A percentile compares a stretch with the other conserved stretches of the same genome.
These are phyloP conservation scores for Chinchilla lanigera DNA, from an alignment of 2,113 vertebrate genomes.

Conservation along the genomic window DNA sequence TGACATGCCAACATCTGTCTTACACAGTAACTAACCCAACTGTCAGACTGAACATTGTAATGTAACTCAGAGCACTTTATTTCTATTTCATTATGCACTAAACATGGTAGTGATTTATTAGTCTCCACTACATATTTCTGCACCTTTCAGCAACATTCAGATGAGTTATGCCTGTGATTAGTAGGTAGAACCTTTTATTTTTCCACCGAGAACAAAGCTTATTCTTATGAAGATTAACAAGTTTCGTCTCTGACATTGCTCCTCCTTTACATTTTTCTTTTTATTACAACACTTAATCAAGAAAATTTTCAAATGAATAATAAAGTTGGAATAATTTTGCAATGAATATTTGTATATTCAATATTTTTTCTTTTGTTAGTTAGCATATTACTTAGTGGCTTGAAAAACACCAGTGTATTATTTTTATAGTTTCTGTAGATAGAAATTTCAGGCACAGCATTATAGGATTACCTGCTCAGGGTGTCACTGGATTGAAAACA, in stretches of 20 bases:
- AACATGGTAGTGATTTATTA: slow-evolving; percentile 80
- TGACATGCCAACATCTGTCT: slow-evolving; percentile 71
- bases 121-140: slow-evolving; percentile 66
- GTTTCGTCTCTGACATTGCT: background rate
- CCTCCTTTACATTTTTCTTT: background rate
- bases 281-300: slow-evolving; percentile 25
- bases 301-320: background rate
- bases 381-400: background rate
- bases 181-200: slow-evolving; percentile 69
- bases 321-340: slow-evolving; percentile 2
- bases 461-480: background rate
- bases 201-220: slow-evolving; percentile 47
- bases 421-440: background rate
- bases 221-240: slow-evolving; percentile 63
- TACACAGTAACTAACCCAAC: slow-evolving; percentile 71
- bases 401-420: background rate
- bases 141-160: slow-evolving; percentile 72
- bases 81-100: slow-evolving; percentile 61
- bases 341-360: background rate
- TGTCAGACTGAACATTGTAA: slow-evolving; percentile 70
- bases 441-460: background rate
- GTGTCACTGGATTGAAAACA: background rate
- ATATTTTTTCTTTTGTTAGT: background rate
- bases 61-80: slow-evolving; percentile 46
- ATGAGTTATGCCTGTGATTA: slow-evolving; percentile 76